Evolutionary conservation across 2,797 vertebrate genomes (phyloP).

Genomic region (Chelonia mydas): DNA sequence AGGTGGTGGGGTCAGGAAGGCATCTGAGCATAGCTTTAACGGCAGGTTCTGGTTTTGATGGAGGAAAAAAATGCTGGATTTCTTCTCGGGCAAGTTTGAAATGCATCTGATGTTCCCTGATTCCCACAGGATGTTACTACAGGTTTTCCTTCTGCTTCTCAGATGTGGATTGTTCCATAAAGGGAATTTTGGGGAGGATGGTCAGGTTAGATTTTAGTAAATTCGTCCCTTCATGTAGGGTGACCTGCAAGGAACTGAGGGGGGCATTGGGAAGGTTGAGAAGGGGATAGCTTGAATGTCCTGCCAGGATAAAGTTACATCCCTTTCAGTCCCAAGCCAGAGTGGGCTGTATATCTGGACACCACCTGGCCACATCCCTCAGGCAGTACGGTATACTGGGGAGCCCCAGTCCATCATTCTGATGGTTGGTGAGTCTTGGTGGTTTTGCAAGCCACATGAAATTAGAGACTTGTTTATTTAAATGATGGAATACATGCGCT

Average conservation of each 20-base stretch:
- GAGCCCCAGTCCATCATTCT: background rate
- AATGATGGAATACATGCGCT: background rate
- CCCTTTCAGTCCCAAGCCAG: background rate
- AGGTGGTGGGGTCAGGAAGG: background rate
- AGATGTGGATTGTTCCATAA: background rate
- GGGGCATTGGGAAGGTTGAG: background rate
- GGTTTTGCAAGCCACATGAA: background rate
- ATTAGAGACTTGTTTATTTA: background rate
- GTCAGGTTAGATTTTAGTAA: background rate
- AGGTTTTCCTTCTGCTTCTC: background rate
- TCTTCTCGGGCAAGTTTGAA: fast-evolving
- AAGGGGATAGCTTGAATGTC: background rate
- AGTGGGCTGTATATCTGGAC: background rate
- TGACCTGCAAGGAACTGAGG: background rate
- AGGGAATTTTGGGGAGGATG: background rate
- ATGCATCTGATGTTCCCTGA: background rate
- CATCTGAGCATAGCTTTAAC: background rate
- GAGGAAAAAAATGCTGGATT: fast-evolving
- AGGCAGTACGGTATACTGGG: no score
- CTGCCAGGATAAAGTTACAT: background rate
- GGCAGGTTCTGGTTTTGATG: background rate
- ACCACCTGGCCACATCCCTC: background rate
- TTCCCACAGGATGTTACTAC: background rate
- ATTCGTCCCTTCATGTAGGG: background rate
- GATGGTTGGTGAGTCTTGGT: background rate